These are phyloP conservation scores for Cyrtorhinus lividipennis DNA, from an alignment of 1,140 invertebrate species.

Conservation along the genomic window DNA sequence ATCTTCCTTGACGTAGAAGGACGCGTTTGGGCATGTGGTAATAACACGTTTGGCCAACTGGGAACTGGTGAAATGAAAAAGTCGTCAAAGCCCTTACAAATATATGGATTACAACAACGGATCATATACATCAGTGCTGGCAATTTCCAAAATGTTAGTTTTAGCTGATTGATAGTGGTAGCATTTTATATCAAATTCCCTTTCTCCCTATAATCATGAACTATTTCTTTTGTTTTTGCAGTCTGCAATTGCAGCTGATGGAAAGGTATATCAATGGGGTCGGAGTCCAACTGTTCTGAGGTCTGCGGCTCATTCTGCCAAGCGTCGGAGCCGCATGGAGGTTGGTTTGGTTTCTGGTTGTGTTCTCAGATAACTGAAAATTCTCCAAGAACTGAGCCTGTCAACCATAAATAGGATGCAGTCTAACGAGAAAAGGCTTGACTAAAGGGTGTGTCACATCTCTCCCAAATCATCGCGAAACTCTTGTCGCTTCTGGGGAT, in stretches of 20 bases:
- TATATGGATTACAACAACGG: constrained; percentile 39
- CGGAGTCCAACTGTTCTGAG: constrained; percentile 59
- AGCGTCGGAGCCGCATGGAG: constrained; percentile 28
- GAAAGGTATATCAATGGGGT: constrained; percentile 61
- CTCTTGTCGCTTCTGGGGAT: too few species aligned
- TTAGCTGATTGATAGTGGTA: too few species aligned
- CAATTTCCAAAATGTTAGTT: constrained; percentile 73
- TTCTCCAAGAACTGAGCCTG: too few species aligned
- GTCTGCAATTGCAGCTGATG: constrained; percentile 50
- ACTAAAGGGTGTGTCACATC: too few species aligned
- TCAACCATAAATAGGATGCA: too few species aligned
- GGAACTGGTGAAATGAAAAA: constrained; percentile 49
- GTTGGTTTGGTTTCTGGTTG: too few species aligned
- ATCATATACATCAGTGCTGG: constrained; percentile 53
- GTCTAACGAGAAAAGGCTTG: too few species aligned
- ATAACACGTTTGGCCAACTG: constrained; percentile 63
- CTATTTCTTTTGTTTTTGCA: constrained; percentile 29
- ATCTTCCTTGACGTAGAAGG: constrained; percentile 48
- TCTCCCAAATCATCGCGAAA: too few species aligned
- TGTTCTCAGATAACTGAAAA: too few species aligned
- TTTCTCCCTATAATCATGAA: constrained; percentile 15
- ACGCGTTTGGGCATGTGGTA: constrained; percentile 57
- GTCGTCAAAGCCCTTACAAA: constrained; percentile 39
- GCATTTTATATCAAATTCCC: constrained; percentile 10
- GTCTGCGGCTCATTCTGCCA: constrained; percentile 47